A percentile compares a stretch with the other conserved stretches of the same genome.
Evolutionary conservation across 2,113 vertebrate species (phyloP).

Genomic region (Beaufortia kweichowensis): DNA sequence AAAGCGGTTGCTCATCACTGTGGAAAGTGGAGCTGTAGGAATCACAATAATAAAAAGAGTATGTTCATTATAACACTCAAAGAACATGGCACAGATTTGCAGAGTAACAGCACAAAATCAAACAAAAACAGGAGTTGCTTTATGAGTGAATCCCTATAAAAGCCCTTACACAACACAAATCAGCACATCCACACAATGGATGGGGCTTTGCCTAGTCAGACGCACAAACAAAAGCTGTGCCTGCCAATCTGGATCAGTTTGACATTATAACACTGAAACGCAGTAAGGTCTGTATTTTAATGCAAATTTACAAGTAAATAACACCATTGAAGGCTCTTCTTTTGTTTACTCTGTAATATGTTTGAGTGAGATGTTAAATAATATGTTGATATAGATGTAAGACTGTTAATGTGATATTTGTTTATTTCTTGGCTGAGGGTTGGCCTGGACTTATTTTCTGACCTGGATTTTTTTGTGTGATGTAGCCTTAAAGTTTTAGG

Average conservation of each 20-base stretch:
- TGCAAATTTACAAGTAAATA: too few relatives aligned
- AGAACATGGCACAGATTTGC: neutral
- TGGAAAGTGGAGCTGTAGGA: conserved; percentile 85
- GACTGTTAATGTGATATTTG: neutral
- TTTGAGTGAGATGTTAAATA: too few relatives aligned
- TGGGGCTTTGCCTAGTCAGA: neutral
- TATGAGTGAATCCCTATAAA: conserved; percentile 8
- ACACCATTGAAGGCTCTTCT: neutral
- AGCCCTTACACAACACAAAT: conserved; percentile 16
- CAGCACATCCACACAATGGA: neutral
- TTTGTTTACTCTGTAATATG: too few relatives aligned
- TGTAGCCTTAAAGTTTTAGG: neutral
- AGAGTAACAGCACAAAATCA: neutral
- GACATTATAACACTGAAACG: neutral
- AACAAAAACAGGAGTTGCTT: neutral
- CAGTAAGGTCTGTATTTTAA: too few relatives aligned
- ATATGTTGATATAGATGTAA: too few relatives aligned
- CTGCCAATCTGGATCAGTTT: neutral
- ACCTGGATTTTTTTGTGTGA: neutral
- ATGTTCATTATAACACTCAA: neutral
- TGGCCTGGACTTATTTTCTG: neutral
- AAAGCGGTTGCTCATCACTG: conserved; percentile 84
- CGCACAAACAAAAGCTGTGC: too few relatives aligned
- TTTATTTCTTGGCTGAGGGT: neutral
- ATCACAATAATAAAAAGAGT: conserved; percentile 4